Conservation (phyloP, 2,888 invertebrate species). For the Pseudococcus jackbeardsleyi region DNA sequence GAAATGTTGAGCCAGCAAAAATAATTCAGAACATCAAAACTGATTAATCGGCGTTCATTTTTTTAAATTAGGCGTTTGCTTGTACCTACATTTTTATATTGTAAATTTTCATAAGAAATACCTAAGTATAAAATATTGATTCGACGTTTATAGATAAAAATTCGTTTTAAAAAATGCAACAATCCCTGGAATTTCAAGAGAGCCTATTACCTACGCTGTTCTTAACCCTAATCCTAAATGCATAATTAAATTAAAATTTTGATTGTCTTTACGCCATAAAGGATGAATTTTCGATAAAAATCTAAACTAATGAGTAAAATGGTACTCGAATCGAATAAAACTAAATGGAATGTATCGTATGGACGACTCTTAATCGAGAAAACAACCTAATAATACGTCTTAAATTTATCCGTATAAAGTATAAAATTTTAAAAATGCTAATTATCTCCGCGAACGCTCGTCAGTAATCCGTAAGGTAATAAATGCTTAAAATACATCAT, state of each 20-base stretch:
- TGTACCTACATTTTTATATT: neutral
- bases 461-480: neutral
- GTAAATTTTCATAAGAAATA: neutral
- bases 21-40: too few species aligned
- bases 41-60: too few species aligned
- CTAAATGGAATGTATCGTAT: slow-evolving; percentile 42
- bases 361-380: slow-evolving; percentile 6
- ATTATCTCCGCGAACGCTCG: slow-evolving; percentile 28
- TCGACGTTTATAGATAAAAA: neutral
- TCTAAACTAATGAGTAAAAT: neutral
- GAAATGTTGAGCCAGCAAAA: too few species aligned
- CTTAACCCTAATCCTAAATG: neutral
- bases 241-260: slow-evolving; percentile 17
- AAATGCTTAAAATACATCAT: neutral
- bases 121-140: neutral
- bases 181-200: neutral
- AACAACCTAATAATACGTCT: neutral
- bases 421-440: slow-evolving; percentile 30
- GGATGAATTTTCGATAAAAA: neutral
- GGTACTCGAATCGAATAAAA: neutral
- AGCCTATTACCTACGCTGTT: neutral
- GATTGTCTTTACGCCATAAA: neutral
- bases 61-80: too few species aligned
- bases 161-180: neutral
- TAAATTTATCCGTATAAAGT: slow-evolving; percentile 6